Conservation (phyloP, 2,113 vertebrate genomes). For the Pachyramphus minor region DNA sequence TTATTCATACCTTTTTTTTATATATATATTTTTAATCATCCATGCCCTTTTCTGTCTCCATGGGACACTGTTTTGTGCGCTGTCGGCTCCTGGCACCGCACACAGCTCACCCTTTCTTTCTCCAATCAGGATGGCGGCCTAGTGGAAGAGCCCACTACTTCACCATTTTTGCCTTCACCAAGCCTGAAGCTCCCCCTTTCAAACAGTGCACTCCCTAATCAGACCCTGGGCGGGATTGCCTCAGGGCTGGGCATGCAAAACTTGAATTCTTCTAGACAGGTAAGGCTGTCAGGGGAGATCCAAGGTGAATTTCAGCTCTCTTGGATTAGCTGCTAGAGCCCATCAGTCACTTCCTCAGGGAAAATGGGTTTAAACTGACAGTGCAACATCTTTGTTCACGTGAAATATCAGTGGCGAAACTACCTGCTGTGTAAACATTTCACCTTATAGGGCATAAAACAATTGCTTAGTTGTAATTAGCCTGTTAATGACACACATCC, state of each 20-base stretch:
- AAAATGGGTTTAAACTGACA: background rate
- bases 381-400: background rate
- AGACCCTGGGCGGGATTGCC: slow-evolving; percentile 93
- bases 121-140: slow-evolving; percentile 91
- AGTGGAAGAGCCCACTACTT: slow-evolving; percentile 94
- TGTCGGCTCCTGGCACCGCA: slow-evolving; percentile 44
- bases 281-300: slow-evolving; percentile 63
- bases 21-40: slow-evolving; percentile 33
- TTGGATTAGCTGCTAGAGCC: background rate
- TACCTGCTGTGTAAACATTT: background rate
- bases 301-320: background rate
- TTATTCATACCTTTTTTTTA: slow-evolving; percentile 45
- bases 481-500: background rate
- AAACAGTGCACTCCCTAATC: slow-evolving; percentile 95
- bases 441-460: background rate
- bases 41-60: slow-evolving; percentile 15
- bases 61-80: slow-evolving; percentile 60
- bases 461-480: background rate
- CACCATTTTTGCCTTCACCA: slow-evolving; percentile 99
- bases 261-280: slow-evolving; percentile 99
- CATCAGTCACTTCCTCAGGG: background rate
- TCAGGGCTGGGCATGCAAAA: slow-evolving; percentile 98
- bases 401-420: background rate
- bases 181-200: slow-evolving; percentile 97
- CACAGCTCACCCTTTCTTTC: slow-evolving; percentile 79